Percentiles rank a stretch among this genome's conserved stretches.
phyloP scores from a whole-genome alignment of 2,113 vertebrate genomes.

The Scortum barcoo region DNA sequence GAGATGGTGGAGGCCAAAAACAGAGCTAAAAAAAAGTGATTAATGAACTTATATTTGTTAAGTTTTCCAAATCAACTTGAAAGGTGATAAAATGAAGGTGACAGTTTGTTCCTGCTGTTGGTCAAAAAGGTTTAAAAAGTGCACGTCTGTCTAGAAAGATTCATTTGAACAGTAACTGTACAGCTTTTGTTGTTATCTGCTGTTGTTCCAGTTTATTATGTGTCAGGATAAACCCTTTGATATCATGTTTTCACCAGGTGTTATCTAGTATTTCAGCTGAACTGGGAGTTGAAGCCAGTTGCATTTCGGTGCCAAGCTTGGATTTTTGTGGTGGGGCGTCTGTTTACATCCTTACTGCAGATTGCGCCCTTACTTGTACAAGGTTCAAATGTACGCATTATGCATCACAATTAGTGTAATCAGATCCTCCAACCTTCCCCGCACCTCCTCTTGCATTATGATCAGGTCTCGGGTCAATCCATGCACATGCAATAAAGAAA shows the following conservation, averaged over 20 bases:
- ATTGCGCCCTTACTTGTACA: slow-evolving; percentile 11
- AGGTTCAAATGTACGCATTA: not conserved
- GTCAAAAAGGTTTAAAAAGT: not conserved
- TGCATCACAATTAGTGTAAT: slow-evolving; percentile 31
- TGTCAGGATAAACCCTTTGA: not conserved
- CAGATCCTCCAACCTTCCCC: slow-evolving; percentile 20
- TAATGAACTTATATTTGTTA: not conserved
- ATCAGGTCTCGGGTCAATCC: slow-evolving; percentile 25
- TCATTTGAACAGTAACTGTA: not conserved
- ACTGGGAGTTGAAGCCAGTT: not conserved
- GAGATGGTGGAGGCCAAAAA: not conserved
- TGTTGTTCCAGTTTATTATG: not conserved
- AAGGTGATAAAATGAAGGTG: not conserved
- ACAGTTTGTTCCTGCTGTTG: not conserved
- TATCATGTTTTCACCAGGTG: not conserved
- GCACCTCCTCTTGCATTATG: slow-evolving; percentile 30
- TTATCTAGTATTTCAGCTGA: not conserved
- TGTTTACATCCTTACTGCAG: slow-evolving; percentile 2
- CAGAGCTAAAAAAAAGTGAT: not conserved
- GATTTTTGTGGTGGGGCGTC: not conserved
- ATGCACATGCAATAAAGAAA: slow-evolving; percentile 12
- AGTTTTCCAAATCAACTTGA: not conserved
- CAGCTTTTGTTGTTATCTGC: not conserved
- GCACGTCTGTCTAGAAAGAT: not conserved
- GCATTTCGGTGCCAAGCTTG: not conserved